A percentile compares a stretch with the other conserved stretches of the same genome.
phyloP scores from a whole-genome alignment of 2,113 vertebrate genomes.

The Amazona guildingii region DNA sequence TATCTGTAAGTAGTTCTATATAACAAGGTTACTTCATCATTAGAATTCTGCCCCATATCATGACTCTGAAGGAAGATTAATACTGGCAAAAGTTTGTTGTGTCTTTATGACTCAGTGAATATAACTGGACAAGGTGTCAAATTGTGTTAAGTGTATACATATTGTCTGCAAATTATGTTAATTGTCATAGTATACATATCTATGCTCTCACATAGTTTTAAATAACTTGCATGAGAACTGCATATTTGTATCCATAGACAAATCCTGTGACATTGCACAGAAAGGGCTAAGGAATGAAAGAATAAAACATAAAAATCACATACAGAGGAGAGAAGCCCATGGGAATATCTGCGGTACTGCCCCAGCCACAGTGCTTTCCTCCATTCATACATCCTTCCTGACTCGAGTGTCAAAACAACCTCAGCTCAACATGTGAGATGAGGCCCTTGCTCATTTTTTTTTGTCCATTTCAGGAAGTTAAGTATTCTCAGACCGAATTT shows the following conservation, averaged over 20 bases:
- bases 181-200: neutral
- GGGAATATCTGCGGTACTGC: neutral
- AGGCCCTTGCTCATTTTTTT: neutral
- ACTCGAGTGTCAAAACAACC: neutral
- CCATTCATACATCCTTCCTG: neutral
- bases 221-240: neutral
- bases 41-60: neutral
- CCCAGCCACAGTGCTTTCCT: neutral
- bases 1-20: constrained; percentile 90
- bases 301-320: neutral
- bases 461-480: neutral
- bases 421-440: neutral
- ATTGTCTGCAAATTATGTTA: neutral
- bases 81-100: neutral
- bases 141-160: neutral
- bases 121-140: neutral
- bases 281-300: neutral
- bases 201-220: neutral
- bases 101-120: neutral
- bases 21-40: neutral
- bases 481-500: neutral
- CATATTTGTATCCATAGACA: neutral
- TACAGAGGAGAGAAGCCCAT: neutral
- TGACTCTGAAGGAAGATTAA: neutral
- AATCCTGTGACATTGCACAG: neutral